Evolutionary conservation across 2,797 vertebrate species (phyloP).

Genomic region (Orestias chungarensis): DNA sequence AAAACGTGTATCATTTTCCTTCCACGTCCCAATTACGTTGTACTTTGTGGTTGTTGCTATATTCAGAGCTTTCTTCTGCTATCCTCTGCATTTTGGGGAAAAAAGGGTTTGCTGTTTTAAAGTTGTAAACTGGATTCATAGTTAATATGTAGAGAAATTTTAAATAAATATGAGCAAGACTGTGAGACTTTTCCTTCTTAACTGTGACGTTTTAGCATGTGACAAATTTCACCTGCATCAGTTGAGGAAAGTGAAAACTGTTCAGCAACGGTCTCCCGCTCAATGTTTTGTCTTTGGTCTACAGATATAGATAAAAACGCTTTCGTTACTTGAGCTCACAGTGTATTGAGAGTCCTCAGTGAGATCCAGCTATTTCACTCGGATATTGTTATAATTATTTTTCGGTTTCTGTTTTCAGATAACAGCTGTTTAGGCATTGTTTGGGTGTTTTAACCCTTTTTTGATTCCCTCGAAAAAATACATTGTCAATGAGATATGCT

Average conservation of each 20-base stretch:
- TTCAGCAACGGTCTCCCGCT: slow-evolving; percentile 1
- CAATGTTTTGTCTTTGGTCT: neutral
- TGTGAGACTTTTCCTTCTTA: neutral
- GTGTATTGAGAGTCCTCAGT: slow-evolving; percentile 1
- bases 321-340: slow-evolving; percentile 7
- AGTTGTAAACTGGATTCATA: neutral
- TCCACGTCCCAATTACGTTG: neutral
- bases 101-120: neutral
- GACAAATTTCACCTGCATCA: neutral
- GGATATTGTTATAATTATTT: neutral
- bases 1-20: neutral
- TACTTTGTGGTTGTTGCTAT: neutral
- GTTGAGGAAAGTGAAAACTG: slow-evolving; percentile 13
- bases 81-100: neutral
- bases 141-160: neutral
- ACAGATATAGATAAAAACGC: neutral
- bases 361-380: slow-evolving; percentile 20
- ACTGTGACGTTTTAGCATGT: neutral
- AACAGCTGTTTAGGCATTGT: slow-evolving; percentile 11
- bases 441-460: slow-evolving; percentile 2
- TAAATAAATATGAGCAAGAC: neutral
- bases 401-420: slow-evolving; percentile 14
- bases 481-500: neutral
- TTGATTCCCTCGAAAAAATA: neutral
- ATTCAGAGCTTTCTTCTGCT: no score